These are phyloP conservation scores for Shinisaurus crocodilurus DNA, from an alignment of 2,113 vertebrate genomes.

Conservation along the genomic window DNA sequence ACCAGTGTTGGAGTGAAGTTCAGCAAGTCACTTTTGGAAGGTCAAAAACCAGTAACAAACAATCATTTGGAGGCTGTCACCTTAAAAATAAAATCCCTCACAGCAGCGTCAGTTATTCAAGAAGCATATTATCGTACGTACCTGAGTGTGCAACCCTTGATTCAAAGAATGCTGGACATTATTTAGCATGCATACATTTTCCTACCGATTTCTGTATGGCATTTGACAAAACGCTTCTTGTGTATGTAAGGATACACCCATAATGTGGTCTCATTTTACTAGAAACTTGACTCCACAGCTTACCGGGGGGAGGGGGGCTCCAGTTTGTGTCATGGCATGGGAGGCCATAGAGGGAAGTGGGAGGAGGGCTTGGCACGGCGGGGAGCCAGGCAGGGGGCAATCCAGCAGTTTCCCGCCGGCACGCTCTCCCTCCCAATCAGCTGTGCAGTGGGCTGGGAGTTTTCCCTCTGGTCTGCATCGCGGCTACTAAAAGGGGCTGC, in stretches of 20 bases:
- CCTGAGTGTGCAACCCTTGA: slow-evolving; percentile 16
- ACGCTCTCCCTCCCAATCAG: too few relatives aligned
- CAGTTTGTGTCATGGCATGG: too few relatives aligned
- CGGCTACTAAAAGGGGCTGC: too few relatives aligned
- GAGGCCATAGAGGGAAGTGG: too few relatives aligned
- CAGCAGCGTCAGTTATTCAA: slow-evolving; percentile 17
- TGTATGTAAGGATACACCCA: slow-evolving; percentile 8
- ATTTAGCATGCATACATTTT: slow-evolving; percentile 41
- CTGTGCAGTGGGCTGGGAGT: too few relatives aligned
- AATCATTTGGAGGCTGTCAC: slow-evolving; percentile 1
- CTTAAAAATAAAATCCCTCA: slow-evolving; percentile 10
- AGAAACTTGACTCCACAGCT: too few relatives aligned
- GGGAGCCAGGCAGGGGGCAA: too few relatives aligned
- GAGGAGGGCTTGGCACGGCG: too few relatives aligned
- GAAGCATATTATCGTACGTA: background rate
- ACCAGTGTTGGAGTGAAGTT: slow-evolving; percentile 1
- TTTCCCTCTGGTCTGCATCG: too few relatives aligned
- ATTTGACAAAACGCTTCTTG: background rate
- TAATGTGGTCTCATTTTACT: slow-evolving; percentile 24
- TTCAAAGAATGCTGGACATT: slow-evolving; percentile 25
- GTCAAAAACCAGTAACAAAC: slow-evolving; percentile 33
- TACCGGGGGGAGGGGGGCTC: too few relatives aligned
- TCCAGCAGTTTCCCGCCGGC: too few relatives aligned
- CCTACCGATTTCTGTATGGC: slow-evolving; percentile 3
- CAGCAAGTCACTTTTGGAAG: slow-evolving; percentile 32